Base-by-base conservation (phyloP, 2,113 vertebrate species). In the Nothoprocta pentlandii region DNA sequence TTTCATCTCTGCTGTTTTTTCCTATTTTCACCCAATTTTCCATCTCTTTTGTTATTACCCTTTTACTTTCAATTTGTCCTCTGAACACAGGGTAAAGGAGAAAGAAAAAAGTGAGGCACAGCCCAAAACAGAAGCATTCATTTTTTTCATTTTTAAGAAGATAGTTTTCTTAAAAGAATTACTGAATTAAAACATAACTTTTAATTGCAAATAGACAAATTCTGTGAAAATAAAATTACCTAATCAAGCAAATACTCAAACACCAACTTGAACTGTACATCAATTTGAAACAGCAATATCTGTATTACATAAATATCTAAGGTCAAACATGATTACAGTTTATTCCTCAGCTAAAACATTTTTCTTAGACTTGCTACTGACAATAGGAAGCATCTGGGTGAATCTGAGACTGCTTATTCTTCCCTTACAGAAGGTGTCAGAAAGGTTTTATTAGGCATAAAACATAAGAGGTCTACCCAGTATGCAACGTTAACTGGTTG, bases 1-100 rank as follows among this genome's bases (percentile, higher is more conserved):
- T 77, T 51, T 10, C 8, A 56, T 46, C 3, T 49, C 25, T 61
- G 28, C 67, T 2, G 3, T 69, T 54, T 75, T 39, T 76, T 51
- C 19, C 25, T 51, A 23, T 11, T 83, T 54, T 10, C 19, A 53
- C 41, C 44, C 53, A 59, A 1, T 67, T 83, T 66, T 15, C 3
- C 2, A 17, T 34, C 3, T 63, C 54, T 4, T 58, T 61, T n/a
- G 78, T 82, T 34, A 11, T 53, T 8, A 46, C 4, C 4, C 5
- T 80, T 88, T 77, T 46, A 0, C 1, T 3, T 1, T 1, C 42
- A 2, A 9, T 56, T 78, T 68, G 7, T 5, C 17, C 39, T 6
- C 4, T 56, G n/a, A 41, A 68, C 21, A 71, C 22, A 84, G 10
- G 1, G 3, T 2, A 9, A 75, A 67, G 54, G 8, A 3, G 58